Conservation (phyloP, 2,888 invertebrate genomes). For the Tuberolachnus salignus region DNA sequence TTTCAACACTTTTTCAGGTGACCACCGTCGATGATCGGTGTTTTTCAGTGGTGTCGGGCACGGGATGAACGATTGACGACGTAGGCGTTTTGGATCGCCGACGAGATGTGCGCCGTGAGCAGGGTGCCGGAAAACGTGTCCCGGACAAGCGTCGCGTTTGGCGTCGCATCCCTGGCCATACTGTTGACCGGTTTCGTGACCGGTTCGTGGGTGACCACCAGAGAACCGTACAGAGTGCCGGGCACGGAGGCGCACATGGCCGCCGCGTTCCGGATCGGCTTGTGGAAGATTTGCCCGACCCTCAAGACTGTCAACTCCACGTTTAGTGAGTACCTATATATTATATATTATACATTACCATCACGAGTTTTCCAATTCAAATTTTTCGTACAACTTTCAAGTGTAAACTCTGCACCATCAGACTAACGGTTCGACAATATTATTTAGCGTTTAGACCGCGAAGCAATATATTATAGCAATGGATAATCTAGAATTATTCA, state of each 20-base stretch:
- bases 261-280: constrained; percentile 64
- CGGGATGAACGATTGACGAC: not conserved
- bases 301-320: constrained; percentile 61
- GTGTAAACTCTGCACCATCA: too few relatives aligned
- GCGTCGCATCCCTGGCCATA: constrained; percentile 63
- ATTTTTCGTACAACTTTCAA: too few relatives aligned
- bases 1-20: not conserved
- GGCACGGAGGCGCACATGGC: constrained; percentile 63
- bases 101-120: constrained; percentile 43
- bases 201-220: constrained; percentile 65
- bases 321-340: constrained; percentile 12
- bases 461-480: too few relatives aligned
- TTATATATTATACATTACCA: too few relatives aligned
- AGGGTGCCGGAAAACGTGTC: constrained; percentile 59
- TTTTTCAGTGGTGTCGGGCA: not conserved
- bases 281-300: constrained; percentile 65
- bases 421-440: too few relatives aligned
- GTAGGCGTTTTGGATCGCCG: not conserved
- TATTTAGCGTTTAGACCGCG: too few relatives aligned
- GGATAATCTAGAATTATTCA: too few relatives aligned
- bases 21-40: not conserved
- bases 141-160: constrained; percentile 64
- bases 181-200: constrained; percentile 64
- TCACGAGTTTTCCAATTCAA: too few relatives aligned
- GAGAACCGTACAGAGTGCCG: constrained; percentile 64